Conservation (phyloP, 2,797 vertebrate species). For the Odontamblyopus lacepedii region DNA sequence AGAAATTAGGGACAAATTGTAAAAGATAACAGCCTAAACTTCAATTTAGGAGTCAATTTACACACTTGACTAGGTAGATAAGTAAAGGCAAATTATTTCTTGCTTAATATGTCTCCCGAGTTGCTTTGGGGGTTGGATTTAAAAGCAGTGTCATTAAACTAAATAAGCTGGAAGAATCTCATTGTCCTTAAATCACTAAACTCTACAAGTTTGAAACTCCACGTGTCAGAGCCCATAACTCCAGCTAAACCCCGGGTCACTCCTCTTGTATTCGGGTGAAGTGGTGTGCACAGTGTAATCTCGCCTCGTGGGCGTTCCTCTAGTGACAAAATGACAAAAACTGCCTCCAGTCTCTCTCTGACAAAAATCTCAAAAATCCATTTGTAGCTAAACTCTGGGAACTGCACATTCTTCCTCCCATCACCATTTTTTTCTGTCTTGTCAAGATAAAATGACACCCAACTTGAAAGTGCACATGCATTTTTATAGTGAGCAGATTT, state of each 20-base stretch:
- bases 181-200: constrained; percentile 1
- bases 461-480: constrained; percentile 13
- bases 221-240: constrained; percentile 25
- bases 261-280: constrained; percentile 27
- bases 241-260: constrained; percentile 7
- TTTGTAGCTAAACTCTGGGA: constrained; percentile 37
- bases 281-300: constrained; percentile 26
- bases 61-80: constrained; percentile 5
- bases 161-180: constrained; percentile 1
- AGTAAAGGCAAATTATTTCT: not conserved
- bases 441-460: constrained; percentile 15
- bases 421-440: constrained; percentile 17
- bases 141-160: constrained; percentile 1
- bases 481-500: not conserved
- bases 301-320: constrained; percentile 21
- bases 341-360: constrained; percentile 26
- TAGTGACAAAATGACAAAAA: constrained; percentile 40
- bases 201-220: not conserved
- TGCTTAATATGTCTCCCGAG: not conserved
- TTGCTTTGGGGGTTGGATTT: constrained; percentile 2
- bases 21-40: constrained; percentile 9
- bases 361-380: constrained; percentile 46
- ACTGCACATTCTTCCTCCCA: constrained; percentile 17
- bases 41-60: constrained; percentile 2
- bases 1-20: constrained; percentile 5